phyloP scores from a whole-genome alignment of 2,888 invertebrate species.

The Rhingia rostrata region DNA sequence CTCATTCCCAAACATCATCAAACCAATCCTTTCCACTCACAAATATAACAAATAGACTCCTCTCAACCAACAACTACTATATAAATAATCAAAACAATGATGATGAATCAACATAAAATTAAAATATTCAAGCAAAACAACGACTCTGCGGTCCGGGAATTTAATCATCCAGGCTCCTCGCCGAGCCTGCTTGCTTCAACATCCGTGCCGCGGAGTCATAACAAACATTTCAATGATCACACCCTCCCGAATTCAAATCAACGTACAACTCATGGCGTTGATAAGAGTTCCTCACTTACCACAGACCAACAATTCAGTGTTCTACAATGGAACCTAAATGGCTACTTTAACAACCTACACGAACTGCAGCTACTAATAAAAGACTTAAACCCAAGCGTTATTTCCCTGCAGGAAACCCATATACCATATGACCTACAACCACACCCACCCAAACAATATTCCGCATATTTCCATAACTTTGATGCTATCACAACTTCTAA shows the following conservation, averaged over 20 bases:
- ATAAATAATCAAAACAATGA: background rate
- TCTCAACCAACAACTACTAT: slow-evolving; percentile 15
- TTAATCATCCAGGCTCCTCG: background rate
- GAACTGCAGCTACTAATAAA: slow-evolving; percentile 39
- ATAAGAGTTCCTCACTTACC: slow-evolving; percentile 1
- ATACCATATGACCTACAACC: no score
- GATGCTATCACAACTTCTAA: no score
- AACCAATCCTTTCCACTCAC: background rate
- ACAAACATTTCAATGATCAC: slow-evolving; percentile 13
- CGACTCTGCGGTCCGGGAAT: slow-evolving; percentile 2
- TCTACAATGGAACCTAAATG: slow-evolving; percentile 43
- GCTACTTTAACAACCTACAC: slow-evolving; percentile 35
- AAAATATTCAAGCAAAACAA: slow-evolving; percentile 2
- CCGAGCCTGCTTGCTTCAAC: background rate
- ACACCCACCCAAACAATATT: no score
- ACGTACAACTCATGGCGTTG: background rate
- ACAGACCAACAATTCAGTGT: slow-evolving; percentile 15
- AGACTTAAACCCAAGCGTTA: no score
- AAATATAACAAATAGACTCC: slow-evolving; percentile 13
- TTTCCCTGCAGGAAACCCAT: no score
- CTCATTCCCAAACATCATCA: slow-evolving; percentile 1
- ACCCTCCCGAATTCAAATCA: background rate
- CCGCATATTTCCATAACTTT: no score
- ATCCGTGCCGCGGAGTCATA: slow-evolving; percentile 28
- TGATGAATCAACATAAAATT: slow-evolving; percentile 16